phyloP scores from a whole-genome alignment of 2,888 invertebrate species.

The Erpobdella octoculata region DNA sequence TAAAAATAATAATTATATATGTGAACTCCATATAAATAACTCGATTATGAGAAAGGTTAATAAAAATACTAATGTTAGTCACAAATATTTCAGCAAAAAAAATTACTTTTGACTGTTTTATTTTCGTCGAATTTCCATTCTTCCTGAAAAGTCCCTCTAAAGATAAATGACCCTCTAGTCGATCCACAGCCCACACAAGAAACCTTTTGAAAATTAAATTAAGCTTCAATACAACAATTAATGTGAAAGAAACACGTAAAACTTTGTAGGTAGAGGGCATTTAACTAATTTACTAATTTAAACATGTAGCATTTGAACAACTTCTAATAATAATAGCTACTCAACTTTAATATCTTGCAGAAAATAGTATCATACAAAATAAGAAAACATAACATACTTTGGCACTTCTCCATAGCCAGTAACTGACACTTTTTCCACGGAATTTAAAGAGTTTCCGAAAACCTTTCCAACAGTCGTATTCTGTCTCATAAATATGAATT shows the following conservation, averaged over 20 bases:
- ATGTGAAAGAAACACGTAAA: too few species aligned
- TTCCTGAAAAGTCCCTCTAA: conserved; percentile 80
- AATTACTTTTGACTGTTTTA: conserved; percentile 69
- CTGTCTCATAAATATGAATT: conserved; percentile 10
- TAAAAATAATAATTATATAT: neutral
- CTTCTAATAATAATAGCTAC: too few species aligned
- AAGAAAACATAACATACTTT: conserved; percentile 40
- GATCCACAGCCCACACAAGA: conserved; percentile 45
- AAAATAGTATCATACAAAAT: neutral
- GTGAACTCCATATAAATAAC: too few species aligned
- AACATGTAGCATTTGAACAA: too few species aligned
- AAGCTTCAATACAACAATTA: too few species aligned
- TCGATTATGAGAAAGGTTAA: too few species aligned
- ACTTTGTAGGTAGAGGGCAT: too few species aligned
- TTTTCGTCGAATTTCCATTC: conserved; percentile 73
- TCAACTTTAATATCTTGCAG: too few species aligned
- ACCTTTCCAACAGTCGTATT: conserved; percentile 32
- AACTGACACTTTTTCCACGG: conserved; percentile 43
- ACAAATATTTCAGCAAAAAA: too few species aligned
- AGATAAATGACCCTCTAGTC: conserved; percentile 58
- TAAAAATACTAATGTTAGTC: too few species aligned
- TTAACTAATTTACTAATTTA: too few species aligned
- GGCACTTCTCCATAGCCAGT: conserved; percentile 48
- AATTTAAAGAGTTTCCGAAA: conserved; percentile 45
- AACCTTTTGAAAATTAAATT: conserved; percentile 34